Conservation (phyloP, 2,888 invertebrate genomes). For the Drosophila lacicola region DNA sequence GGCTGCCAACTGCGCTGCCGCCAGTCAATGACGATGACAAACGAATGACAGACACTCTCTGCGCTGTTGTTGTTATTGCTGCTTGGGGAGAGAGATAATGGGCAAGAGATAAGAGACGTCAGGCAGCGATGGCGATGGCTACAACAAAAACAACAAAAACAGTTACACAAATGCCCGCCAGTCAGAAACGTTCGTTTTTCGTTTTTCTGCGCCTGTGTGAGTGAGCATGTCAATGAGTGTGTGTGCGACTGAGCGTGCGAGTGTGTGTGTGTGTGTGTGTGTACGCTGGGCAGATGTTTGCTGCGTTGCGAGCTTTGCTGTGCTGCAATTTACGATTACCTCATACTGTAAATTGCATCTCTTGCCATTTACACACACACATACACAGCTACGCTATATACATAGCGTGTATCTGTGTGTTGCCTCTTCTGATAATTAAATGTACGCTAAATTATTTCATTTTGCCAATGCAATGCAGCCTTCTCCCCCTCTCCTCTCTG, state of each 20-base stretch:
- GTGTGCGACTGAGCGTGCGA: slow-evolving; percentile 3
- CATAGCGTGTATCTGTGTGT: slow-evolving; percentile 16
- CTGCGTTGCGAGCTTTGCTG: slow-evolving; percentile 26
- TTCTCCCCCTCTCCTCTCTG: neutral
- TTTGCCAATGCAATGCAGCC: slow-evolving; percentile 32
- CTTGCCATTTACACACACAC: slow-evolving; percentile 17
- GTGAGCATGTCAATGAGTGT: slow-evolving; percentile 35
- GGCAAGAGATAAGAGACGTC: slow-evolving; percentile 83
- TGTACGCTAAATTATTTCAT: slow-evolving; percentile 54
- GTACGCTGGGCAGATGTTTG: slow-evolving; percentile 42
- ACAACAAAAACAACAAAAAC: slow-evolving; percentile 34
- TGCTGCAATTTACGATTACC: slow-evolving; percentile 70
- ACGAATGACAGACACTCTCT: slow-evolving; percentile 82
- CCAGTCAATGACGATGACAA: slow-evolving; percentile 75
- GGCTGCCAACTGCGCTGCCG: slow-evolving; percentile 52
- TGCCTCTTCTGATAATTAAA: slow-evolving; percentile 71
- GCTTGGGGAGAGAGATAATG: slow-evolving; percentile 82
- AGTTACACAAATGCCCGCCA: slow-evolving; percentile 81
- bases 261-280: slow-evolving; percentile 9
- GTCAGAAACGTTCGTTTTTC: slow-evolving; percentile 77
- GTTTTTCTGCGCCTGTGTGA: slow-evolving; percentile 66
- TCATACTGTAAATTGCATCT: slow-evolving; percentile 71
- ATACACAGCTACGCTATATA: slow-evolving; percentile 1
- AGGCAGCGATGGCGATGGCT: slow-evolving; percentile 72
- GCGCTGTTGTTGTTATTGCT: slow-evolving; percentile 35